Conservation (phyloP, 2,113 vertebrate species). For the Microcebus tavaratra region DNA sequence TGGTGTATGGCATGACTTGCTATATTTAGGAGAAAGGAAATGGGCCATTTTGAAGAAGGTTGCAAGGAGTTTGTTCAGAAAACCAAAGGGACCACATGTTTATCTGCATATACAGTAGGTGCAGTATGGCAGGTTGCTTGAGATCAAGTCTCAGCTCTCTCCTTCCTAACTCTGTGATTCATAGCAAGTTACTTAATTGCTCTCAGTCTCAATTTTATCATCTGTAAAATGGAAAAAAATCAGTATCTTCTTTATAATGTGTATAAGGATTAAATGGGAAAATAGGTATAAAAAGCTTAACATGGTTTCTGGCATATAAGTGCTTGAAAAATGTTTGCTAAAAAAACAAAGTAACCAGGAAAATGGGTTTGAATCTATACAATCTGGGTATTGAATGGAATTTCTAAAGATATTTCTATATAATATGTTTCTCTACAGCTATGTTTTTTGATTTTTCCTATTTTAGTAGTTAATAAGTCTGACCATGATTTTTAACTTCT, state of each 20-base stretch:
- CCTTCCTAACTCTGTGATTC: neutral
- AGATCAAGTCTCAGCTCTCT: neutral
- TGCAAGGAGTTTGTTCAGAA: conserved; percentile 60
- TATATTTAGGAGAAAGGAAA: conserved; percentile 81
- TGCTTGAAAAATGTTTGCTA: conserved; percentile 1
- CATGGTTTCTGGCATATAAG: neutral
- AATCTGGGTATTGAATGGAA: neutral
- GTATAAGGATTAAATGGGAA: conserved; percentile 18
- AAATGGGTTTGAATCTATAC: conserved; percentile 2
- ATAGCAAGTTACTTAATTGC: neutral
- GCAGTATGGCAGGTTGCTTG: neutral
- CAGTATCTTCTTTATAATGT: neutral
- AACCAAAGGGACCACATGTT: conserved; percentile 3
- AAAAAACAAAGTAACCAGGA: neutral
- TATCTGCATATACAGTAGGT: neutral
- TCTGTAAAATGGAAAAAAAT: neutral
- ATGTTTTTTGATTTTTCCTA: conserved; percentile 11
- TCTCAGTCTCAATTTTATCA: conserved; percentile 39
- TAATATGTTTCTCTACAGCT: neutral
- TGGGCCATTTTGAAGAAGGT: conserved; percentile 68
- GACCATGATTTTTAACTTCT: conserved; percentile 24
- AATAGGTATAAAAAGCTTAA: neutral
- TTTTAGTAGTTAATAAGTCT: conserved; percentile 3
- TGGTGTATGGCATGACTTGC: neutral
- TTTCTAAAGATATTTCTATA: conserved; percentile 24